A percentile compares a stretch with the other conserved stretches of the same genome.
These are phyloP conservation scores for Rhinichthys klamathensis DNA, from an alignment of 2,113 vertebrate species.

Conservation along the genomic window DNA sequence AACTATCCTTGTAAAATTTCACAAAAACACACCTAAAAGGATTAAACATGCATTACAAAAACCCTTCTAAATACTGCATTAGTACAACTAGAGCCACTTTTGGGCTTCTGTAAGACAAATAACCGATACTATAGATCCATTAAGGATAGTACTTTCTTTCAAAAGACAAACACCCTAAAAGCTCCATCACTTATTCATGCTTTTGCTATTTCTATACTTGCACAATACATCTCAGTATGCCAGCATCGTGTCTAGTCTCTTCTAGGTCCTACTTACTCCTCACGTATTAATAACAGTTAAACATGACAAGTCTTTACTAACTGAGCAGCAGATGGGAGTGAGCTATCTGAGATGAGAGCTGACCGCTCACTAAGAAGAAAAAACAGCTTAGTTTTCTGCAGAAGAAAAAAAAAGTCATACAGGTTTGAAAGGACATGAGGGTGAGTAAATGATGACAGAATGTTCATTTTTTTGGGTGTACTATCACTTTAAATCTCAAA, in stretches of 20 bases:
- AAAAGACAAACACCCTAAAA: conserved; percentile 42
- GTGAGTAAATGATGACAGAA: neutral
- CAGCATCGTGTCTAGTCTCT: neutral
- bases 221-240: neutral
- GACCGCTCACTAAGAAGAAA: neutral
- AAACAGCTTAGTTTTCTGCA: neutral
- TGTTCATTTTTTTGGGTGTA: neutral
- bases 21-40: neutral
- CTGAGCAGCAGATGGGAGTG: neutral
- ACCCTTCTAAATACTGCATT: neutral
- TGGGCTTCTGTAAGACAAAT: neutral
- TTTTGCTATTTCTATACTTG: neutral
- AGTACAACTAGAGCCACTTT: neutral
- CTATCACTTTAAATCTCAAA: neutral
- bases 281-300: conserved; percentile 42
- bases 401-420: neutral
- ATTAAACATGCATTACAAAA: neutral
- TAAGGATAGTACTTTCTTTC: conserved; percentile 28
- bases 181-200: conserved; percentile 44
- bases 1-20: too few species aligned
- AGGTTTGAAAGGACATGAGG: neutral
- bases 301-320: conserved; percentile 23
- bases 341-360: too few species aligned
- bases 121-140: conserved; percentile 17
- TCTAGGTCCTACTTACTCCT: neutral